Conservation (phyloP, 2,113 vertebrate genomes). For the Trichomycterus rosablanca region DNA sequence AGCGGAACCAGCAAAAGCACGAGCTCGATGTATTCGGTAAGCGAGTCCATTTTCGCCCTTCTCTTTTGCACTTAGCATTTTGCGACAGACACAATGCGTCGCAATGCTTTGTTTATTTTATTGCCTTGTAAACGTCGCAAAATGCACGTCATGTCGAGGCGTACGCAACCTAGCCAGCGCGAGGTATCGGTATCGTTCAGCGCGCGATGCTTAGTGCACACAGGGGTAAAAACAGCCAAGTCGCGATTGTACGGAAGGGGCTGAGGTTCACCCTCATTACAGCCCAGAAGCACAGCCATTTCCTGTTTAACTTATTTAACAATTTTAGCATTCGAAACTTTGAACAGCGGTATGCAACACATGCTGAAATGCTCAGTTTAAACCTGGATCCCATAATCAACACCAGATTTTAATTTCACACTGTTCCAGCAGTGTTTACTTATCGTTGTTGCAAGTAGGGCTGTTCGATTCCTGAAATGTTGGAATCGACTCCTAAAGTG, state of each 20-base stretch:
- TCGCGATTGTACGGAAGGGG: background rate
- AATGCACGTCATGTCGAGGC: conserved; percentile 1
- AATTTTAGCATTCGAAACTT: background rate
- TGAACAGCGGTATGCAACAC: too few relatives aligned
- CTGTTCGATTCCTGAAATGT: background rate
- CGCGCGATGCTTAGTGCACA: conserved; percentile 6
- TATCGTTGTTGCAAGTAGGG: background rate
- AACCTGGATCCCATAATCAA: background rate
- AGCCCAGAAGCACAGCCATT: background rate
- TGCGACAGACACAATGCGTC: background rate
- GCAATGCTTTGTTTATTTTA: background rate
- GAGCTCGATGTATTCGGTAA: conserved; percentile 34
- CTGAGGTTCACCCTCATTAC: background rate
- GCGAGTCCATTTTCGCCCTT: background rate
- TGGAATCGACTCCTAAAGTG: background rate
- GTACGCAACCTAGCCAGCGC: background rate
- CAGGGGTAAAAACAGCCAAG: background rate
- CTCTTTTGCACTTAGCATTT: background rate
- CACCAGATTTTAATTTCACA: too few relatives aligned
- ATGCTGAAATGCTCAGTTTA: background rate
- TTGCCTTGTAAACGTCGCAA: background rate
- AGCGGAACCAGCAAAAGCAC: conserved; percentile 30
- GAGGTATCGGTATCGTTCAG: conserved; percentile 3
- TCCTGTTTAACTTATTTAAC: conserved; percentile 7
- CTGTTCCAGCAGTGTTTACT: background rate